Base-by-base conservation (phyloP, 2,113 vertebrate species). In the Lepus timidus region DNA sequence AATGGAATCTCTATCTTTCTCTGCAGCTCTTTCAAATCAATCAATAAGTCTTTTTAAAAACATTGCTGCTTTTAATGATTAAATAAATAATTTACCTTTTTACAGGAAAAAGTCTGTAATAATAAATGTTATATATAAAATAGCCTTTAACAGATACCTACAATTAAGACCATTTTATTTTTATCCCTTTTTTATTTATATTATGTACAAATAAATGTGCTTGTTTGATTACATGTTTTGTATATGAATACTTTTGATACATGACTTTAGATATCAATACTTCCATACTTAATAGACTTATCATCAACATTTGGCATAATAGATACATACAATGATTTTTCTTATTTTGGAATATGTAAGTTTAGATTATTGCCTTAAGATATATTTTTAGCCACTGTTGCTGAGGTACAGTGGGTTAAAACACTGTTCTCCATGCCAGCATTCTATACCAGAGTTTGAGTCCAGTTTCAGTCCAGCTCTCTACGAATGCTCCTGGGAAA, bases 331-430 rank as follows among this genome's bases (percentile, higher is more conserved):
- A 67, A 67, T 11, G 4, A 19, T 84, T 65, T 61, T 89, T 75
- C 9, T 29, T 90, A 51, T 78, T 87, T 75, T 36, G 11, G 12
- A 82, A 31, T 39, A 91, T 33, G n/a, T 5, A 68, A 85, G 51
- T 39, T 93, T 14, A 76, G 16, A 73, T 96, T 61, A 44, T 85
- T 75, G 90, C 27, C 33, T 70, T 55, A 52, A 68, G 12, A 81
- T 62, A 36, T 65, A 44, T 65, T 89, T 93, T 39, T 52, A 33
- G 20, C 44, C 44, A 7, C 44, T 44, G 44, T 44, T 44, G 44
- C 44, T 44, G 44, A 44, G 44, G 44, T 44, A 44, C 44, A 44
- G 44, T 44, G 44, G 44, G 44, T 44, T 44, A 44, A 44, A 7
- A 44, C 6, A 44, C 44, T 44, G 44, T 44, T 44, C 44, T 44